A percentile compares a stretch with the other conserved stretches of the same genome.
These are phyloP conservation scores for Albula glossodonta DNA, from an alignment of 2,113 vertebrate species.

Conservation along the genomic window DNA sequence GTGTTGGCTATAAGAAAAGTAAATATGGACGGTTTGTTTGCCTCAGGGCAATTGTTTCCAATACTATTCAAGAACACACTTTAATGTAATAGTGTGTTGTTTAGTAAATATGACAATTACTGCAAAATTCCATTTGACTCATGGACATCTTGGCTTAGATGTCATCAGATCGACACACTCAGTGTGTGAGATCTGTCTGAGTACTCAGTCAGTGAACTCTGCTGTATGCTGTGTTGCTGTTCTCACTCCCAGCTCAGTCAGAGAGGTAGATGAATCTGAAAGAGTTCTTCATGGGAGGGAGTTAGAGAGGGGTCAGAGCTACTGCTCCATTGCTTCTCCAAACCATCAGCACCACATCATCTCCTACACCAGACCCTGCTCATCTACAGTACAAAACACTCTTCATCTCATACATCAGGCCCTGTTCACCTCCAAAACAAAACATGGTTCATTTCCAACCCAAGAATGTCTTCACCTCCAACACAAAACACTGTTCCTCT, in stretches of 20 bases:
- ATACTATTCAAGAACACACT: not conserved
- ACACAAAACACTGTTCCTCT: not conserved
- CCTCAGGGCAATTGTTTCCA: no score
- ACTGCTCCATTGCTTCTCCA: not conserved
- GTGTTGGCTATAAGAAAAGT: no score
- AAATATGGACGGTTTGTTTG: no score
- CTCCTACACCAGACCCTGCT: no score
- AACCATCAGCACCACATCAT: no score
- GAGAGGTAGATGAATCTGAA: not conserved
- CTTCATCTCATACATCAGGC: not conserved
- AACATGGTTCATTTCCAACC: not conserved
- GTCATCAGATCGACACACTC: not conserved
- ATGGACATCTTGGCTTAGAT: not conserved
- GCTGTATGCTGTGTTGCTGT: not conserved
- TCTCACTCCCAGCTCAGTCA: not conserved
- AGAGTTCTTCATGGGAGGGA: not conserved
- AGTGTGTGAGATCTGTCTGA: not conserved
- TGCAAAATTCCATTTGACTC: not conserved
- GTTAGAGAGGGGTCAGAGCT: not conserved
- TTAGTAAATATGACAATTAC: not conserved
- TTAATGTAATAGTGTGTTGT: not conserved
- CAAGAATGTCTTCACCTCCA: not conserved
- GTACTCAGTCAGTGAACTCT: not conserved
- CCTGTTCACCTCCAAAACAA: not conserved
- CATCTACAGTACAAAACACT: not conserved